Conservation (phyloP, 1,140 invertebrate genomes). For the Elysia chlorotica region DNA sequence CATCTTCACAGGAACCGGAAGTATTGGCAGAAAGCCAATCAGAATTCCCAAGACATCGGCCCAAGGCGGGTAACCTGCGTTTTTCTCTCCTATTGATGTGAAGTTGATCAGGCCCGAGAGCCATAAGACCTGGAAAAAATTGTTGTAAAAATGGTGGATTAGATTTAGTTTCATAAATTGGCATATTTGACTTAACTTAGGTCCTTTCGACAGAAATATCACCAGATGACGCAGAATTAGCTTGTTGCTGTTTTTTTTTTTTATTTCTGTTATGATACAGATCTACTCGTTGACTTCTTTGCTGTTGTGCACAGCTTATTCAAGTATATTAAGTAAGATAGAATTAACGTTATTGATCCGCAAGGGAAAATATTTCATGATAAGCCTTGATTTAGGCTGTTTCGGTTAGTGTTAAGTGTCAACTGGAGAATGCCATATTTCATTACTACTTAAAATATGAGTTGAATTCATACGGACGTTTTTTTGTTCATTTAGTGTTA, state of each 20-base stretch:
- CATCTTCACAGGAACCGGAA: constrained; percentile 30
- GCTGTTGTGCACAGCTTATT: no score
- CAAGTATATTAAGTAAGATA: background rate
- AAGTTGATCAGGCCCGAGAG: background rate
- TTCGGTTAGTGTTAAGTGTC: no score
- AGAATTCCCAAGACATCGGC: constrained; percentile 50
- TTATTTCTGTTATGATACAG: background rate
- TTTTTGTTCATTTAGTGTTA: background rate
- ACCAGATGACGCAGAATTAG: background rate
- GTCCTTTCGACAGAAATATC: background rate
- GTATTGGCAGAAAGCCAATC: constrained; percentile 57
- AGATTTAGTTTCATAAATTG: background rate
- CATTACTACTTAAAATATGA: no score
- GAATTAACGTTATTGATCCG: background rate
- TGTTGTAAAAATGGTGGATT: background rate
- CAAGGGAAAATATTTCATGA: background rate
- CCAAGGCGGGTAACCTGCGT: constrained; percentile 2
- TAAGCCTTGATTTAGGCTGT: no score
- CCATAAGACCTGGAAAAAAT: background rate
- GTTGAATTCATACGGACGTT: background rate
- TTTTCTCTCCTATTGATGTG: background rate
- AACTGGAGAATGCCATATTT: no score
- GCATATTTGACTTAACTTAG: background rate
- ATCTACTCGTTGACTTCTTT: no score
- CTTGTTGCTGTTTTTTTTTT: background rate